Evolutionary conservation across 2,797 vertebrate species (phyloP), one percentile per base, ranked within the genome.

Genomic region (Aeoliscus strigatus): DNA sequence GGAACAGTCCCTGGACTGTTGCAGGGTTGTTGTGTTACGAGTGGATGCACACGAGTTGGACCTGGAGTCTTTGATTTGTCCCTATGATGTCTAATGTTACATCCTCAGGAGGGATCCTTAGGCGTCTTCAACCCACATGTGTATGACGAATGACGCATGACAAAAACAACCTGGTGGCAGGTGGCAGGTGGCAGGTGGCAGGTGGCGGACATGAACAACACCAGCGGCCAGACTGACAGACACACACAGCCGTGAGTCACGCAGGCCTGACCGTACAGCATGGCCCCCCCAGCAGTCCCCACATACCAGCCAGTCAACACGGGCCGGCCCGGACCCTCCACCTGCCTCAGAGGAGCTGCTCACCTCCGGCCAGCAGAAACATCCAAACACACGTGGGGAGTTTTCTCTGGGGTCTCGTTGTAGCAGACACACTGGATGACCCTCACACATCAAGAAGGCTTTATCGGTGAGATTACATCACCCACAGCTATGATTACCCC

Each of bases 391-490:
- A 32, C 24, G 30, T 46, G 58, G 49, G 74, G 66, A 51, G 64
- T 53, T 68, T 59, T 65, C 61, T 43, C 41, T 27, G 33, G 43
- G 50, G 49, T 80, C 55, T 50, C 75, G 55, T 73, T 81, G 81
- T 74, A 85, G 58, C 43, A 49, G 57, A 74, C 57, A 57, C 52
- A 61, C 71, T 43, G 50, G 60, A 61, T 58, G 58, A 73, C 64
- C 44, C 68, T 80, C 69, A 76, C 68, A 70, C 74, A 66, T 70
- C 51, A 27, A 30, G 43, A 50, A 31, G 45, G 55, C 80, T 87
- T 86, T 82, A 88, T 84, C 39, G 54, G 85, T 81, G 60, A 10
- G 61, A 74, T 89, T 85, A 88, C 86, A 85, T 89, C 87, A 88
- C 66, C 66, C 56, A 9, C 8, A 64, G 63, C 61, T 49, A 77